These are phyloP conservation scores for Phrynocephalus versicolor DNA, from an alignment of 2,113 vertebrate genomes.

Conservation along the genomic window DNA sequence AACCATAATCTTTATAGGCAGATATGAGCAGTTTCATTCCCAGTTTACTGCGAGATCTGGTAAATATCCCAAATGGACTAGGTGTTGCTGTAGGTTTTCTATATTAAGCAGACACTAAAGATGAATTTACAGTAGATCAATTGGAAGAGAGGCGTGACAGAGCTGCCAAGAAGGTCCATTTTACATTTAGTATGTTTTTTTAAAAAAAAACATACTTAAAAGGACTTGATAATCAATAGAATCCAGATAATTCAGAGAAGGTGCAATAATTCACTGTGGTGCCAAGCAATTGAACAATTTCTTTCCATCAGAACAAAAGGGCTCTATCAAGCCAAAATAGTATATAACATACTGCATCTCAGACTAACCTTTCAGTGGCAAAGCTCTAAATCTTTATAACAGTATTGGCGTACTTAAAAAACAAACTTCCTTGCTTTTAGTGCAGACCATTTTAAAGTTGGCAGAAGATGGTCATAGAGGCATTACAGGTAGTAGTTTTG, in stretches of 20 bases:
- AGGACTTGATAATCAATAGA: background rate
- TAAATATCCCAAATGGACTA: background rate
- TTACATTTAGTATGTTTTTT: background rate
- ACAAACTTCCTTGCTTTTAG: background rate
- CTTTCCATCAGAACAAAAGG: background rate
- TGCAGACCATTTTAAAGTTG: background rate
- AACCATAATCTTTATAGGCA: slow-evolving; percentile 14
- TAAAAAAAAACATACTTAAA: no score
- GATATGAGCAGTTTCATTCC: slow-evolving; percentile 16
- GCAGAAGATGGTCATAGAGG: background rate
- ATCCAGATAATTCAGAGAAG: background rate
- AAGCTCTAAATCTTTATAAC: background rate
- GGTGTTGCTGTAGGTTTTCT: background rate
- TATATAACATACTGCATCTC: background rate
- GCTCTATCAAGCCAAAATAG: background rate
- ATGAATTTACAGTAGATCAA: background rate
- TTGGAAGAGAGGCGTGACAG: background rate
- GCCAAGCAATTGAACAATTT: background rate
- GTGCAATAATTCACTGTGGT: background rate
- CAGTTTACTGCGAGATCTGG: slow-evolving; percentile 6
- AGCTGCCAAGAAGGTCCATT: background rate
- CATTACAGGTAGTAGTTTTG: background rate
- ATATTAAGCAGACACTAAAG: background rate
- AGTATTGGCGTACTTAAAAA: background rate
- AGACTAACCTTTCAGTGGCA: background rate